Evolutionary conservation across 2,113 vertebrate species (phyloP), one percentile per base, ranked within the genome.

Genomic region (Oreochromis niloticus): DNA sequence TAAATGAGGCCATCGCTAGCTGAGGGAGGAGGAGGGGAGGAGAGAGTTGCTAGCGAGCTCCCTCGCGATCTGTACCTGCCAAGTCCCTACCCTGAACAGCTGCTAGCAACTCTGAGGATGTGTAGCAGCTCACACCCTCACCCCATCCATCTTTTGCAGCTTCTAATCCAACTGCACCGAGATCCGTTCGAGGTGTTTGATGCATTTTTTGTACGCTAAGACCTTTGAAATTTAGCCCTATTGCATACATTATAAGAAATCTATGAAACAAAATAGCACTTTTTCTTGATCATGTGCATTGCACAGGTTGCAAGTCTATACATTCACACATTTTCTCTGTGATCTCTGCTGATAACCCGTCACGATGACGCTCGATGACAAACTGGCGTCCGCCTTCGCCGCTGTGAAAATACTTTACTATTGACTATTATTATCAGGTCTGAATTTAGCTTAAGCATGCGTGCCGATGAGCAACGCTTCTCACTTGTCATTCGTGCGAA

Each of bases 1-100:
- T 95, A 94, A 95, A 96, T 94, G 94, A 94, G 95, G 96, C 94
- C 94, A 94, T 92, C 83, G 88, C 88, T 22, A 81, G 91, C 88
- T 80, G 82, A 84, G 94, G 85, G 88, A 91, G 85, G 93, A 87
- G 88, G 89, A 80, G 88, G 83, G 91, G 88, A 83, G 91, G 87
- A 88, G 84, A 83, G 90, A 91, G 91, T 85, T 92, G 84, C 84
- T 87, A 36, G 88, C 80, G 36, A 91, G 86, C 89, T 96, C 95
- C 96, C 95, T 88, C n/a, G 90, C 85, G 95, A 94, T 95, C 90
- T 88, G 88, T 94, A 94, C 95, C 95, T 95, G 95, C 95, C 95
- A 96, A 96, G 92, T 94, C 83, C 88, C 90, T 83, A 86, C 94
- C 92, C 95, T 52, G 88, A 95, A 94, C 96, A 96, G 94, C 95